Base-by-base conservation (phyloP, 2,797 vertebrate genomes). In the Danio tinwini region DNA sequence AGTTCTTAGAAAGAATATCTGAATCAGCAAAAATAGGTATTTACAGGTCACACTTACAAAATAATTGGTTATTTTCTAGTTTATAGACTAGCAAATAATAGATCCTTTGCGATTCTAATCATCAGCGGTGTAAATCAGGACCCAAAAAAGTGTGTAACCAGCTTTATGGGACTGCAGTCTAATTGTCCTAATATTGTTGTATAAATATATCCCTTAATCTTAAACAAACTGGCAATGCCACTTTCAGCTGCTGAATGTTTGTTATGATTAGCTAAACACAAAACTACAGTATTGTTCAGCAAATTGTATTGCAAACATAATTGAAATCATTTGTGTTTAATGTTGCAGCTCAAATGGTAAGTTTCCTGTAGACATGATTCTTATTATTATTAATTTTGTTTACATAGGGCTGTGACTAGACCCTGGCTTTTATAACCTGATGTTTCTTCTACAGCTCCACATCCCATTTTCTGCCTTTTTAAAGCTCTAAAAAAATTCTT, bases 391-490 rank as follows among this genome's bases (percentile, higher is more conserved):
- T 55, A 42, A 11, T 55, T 42, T 50, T 70, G 37, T 53, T 70
- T 17, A n/a, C 40, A 13, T 16, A 40, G 10, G 49, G 68, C 49
- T 40, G 68, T 19, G 50, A 55, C 50, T 70, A 55, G 68, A 39
- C 10, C 29, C 50, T 70, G 50, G 11, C 12, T 42, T 53, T 55
- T 55, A 42, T n/a, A 9, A 37, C 50, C 42, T 6, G 40, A 42
- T 40, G 37, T 70, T 70, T 70, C 11, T 42, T 42, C 50, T 53
- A 40, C 29, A 70, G 37, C n/a, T 37, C 68, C 50, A 53, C 16
- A 70, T 52, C 21, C 7, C 52, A 69, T 53, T 53, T 40, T 70
- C 37, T 70, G 68, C 16, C 13, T 70, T 70, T 40, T 55, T 55
- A 19, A 70, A 55, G 37, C 29, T 74, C 29, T 40, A 45, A 72